These are phyloP conservation scores for Alloscopus bannaensis DNA, from an alignment of 2,888 invertebrate genomes.

Conservation along the genomic window DNA sequence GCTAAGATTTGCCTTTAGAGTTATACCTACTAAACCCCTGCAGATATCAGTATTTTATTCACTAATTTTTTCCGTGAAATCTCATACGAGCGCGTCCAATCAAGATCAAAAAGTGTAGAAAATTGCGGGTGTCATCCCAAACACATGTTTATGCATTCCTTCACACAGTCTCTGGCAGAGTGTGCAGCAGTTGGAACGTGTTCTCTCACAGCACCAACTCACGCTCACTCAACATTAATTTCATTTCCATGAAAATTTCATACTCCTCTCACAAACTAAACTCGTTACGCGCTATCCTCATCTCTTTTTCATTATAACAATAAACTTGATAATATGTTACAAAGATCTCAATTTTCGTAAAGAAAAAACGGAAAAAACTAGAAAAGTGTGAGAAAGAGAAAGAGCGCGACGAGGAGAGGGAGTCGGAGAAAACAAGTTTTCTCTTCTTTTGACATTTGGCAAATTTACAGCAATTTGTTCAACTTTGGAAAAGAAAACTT, in stretches of 20 bases:
- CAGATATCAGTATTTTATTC: too few relatives aligned
- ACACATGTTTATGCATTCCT: background rate
- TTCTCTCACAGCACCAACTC: background rate
- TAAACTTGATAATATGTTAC: slow-evolving; percentile 35
- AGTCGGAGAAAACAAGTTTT: slow-evolving; percentile 47
- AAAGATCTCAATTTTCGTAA: slow-evolving; percentile 32
- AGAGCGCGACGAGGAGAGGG: slow-evolving; percentile 5
- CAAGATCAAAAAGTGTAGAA: slow-evolving; percentile 20
- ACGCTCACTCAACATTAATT: slow-evolving; percentile 8
- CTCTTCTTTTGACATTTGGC: slow-evolving; percentile 60
- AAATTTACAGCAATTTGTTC: slow-evolving; percentile 64
- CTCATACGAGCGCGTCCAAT: background rate
- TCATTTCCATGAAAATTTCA: slow-evolving; percentile 48
- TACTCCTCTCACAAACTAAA: slow-evolving; percentile 14
- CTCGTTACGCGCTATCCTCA: background rate
- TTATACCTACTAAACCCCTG: background rate
- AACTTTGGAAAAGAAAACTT: slow-evolving; percentile 41
- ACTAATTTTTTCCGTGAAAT: too few relatives aligned
- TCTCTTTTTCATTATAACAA: slow-evolving; percentile 32
- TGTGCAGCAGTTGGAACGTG: too few relatives aligned
- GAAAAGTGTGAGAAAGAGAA: too few relatives aligned
- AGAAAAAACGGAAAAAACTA: slow-evolving; percentile 24
- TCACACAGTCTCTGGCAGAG: slow-evolving; percentile 10
- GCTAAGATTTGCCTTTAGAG: background rate
- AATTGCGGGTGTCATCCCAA: slow-evolving; percentile 30